These are phyloP conservation scores for Sibirionetta formosa DNA, from an alignment of 2,797 vertebrate genomes.

Conservation along the genomic window DNA sequence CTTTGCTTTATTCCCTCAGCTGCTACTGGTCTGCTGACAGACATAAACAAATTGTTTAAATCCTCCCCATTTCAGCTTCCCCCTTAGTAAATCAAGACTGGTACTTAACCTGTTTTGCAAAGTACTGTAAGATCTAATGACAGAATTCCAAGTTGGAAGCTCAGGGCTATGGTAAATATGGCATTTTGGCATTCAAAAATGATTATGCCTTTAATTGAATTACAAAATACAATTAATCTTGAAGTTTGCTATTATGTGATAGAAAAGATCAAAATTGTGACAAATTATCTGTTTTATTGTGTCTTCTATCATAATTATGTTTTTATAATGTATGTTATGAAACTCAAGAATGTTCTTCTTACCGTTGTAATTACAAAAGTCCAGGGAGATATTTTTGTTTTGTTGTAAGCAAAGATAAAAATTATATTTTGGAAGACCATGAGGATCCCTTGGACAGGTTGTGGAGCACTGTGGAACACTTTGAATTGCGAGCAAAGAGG, in stretches of 20 bases:
- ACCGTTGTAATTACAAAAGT: fast-evolving
- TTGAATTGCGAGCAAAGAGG: background rate
- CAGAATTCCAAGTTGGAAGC: background rate
- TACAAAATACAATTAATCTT: background rate
- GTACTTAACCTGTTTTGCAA: background rate
- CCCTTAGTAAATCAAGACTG: background rate
- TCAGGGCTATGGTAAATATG: background rate
- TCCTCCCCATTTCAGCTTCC: background rate
- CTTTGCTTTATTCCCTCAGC: background rate
- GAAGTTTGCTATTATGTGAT: background rate
- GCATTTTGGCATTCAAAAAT: background rate
- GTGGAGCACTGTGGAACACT: background rate
- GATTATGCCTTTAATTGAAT: background rate
- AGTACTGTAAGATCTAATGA: background rate
- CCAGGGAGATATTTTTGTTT: background rate
- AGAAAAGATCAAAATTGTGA: conserved; percentile 11
- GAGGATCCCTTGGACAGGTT: background rate
- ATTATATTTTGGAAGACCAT: background rate
- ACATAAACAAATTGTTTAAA: background rate
- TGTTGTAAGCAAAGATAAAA: background rate
- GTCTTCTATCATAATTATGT: background rate
- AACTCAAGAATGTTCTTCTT: background rate
- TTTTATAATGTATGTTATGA: background rate
- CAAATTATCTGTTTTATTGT: background rate
- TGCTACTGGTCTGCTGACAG: background rate